These are phyloP conservation scores for Drosophila suzukii DNA, from an alignment of 1,140 invertebrate genomes.

Conservation along the genomic window DNA sequence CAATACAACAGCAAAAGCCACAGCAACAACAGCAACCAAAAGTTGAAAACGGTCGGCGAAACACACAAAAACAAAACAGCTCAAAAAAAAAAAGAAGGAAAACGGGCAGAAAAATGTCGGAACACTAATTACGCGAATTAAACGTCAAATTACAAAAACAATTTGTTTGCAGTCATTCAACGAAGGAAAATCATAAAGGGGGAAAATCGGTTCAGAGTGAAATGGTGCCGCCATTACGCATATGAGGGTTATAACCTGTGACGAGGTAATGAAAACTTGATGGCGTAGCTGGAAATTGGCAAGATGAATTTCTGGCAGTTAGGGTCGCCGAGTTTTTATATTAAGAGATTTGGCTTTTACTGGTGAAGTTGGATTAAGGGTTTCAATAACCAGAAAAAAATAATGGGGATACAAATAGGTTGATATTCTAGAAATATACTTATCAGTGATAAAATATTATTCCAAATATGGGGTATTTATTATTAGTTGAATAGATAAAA, in stretches of 20 bases:
- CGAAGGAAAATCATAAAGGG: constrained; percentile 39
- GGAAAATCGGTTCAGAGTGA: constrained; percentile 1
- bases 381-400: background rate
- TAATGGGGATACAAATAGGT: too few species aligned
- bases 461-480: too few species aligned
- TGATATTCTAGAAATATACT: too few species aligned
- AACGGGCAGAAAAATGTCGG: constrained; percentile 72
- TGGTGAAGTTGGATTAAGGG: background rate
- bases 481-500: too few species aligned
- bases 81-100: constrained; percentile 22
- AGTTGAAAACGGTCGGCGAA: constrained; percentile 41
- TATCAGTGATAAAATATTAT: too few species aligned
- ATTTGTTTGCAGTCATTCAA: constrained; percentile 69
- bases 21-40: constrained; percentile 30
- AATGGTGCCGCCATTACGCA: constrained; percentile 33
- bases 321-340: background rate
- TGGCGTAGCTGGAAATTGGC: constrained; percentile 13
- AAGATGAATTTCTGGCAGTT: constrained; percentile 7
- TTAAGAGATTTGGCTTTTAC: background rate
- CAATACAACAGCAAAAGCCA: constrained; percentile 38
- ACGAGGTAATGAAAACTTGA: constrained; percentile 41
- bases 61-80: constrained; percentile 20
- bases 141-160: constrained; percentile 81
- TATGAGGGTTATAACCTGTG: constrained; percentile 34
- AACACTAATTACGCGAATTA: constrained; percentile 81